A percentile compares a stretch with the other conserved stretches of the same genome.
phyloP scores from a whole-genome alignment of 2,797 vertebrate genomes.

The Takifugu rubripes region DNA sequence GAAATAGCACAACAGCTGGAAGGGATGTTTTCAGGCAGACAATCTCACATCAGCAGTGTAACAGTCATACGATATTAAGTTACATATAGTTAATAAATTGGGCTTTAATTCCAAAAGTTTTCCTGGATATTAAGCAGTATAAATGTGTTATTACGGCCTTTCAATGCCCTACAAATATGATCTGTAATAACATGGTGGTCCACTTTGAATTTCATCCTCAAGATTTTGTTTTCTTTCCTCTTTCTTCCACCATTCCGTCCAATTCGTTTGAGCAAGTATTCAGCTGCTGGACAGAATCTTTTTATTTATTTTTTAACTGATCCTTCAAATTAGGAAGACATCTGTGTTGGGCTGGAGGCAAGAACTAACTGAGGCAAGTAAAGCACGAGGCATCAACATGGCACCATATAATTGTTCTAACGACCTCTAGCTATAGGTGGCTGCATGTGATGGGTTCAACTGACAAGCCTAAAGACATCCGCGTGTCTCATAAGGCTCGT shows the following conservation, averaged over 20 bases:
- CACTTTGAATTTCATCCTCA: neutral
- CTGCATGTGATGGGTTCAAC: conserved; percentile 31
- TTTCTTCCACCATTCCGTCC: conserved; percentile 10
- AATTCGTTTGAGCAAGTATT: conserved; percentile 20
- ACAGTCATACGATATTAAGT: no score
- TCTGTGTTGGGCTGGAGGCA: conserved; percentile 42
- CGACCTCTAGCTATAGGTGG: conserved; percentile 24
- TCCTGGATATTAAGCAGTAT: no score
- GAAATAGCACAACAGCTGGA: no score
- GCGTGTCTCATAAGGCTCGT: conserved; percentile 16
- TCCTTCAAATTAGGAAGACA: conserved; percentile 49
- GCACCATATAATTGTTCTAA: conserved; percentile 43
- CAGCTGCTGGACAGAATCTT: conserved; percentile 4
- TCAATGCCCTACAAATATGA: no score
- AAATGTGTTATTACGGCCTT: no score
- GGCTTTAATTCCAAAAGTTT: no score
- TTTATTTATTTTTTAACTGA: conserved; percentile 22
- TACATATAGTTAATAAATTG: no score
- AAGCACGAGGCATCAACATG: conserved; percentile 45
- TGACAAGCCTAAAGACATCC: conserved; percentile 30
- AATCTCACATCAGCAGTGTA: no score
- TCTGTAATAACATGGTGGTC: no score
- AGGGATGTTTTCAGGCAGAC: no score
- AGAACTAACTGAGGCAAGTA: conserved; percentile 39
- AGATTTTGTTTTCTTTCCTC: conserved; percentile 13